Evolutionary conservation across 1,140 invertebrate species (phyloP).

Genomic region (Hestina assimilis): DNA sequence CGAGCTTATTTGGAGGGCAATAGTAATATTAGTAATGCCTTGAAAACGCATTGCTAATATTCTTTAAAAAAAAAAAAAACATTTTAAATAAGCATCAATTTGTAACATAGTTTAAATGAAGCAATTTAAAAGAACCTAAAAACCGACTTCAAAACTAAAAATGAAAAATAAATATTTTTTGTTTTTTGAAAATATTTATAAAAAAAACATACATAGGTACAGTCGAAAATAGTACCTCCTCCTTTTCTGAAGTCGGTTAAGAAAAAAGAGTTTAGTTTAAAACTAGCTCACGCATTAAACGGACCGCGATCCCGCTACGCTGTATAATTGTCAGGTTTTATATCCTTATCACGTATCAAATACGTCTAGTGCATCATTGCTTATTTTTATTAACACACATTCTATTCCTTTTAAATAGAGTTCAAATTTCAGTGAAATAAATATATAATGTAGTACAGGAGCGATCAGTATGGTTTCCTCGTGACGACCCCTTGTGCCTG

Average conservation of each 20-base stretch:
- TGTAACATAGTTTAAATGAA: too few relatives aligned
- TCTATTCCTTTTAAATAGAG: conserved; percentile 20
- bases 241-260: not conserved
- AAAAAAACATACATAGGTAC: too few relatives aligned
- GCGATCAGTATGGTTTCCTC: conserved; percentile 53
- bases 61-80: too few relatives aligned
- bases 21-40: too few relatives aligned
- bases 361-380: conserved; percentile 17
- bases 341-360: conserved; percentile 56
- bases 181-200: too few relatives aligned
- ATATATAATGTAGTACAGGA: conserved; percentile 32
- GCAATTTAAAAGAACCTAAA: too few relatives aligned
- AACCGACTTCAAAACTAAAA: too few relatives aligned
- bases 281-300: conserved; percentile 21
- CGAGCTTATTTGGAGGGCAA: too few relatives aligned
- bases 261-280: conserved; percentile 3
- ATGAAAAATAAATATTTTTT: too few relatives aligned
- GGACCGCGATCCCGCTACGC: conserved; percentile 39
- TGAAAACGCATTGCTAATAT: too few relatives aligned
- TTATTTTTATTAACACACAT: conserved; percentile 1
- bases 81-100: too few relatives aligned
- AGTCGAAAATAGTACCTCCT: too few relatives aligned
- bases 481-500: conserved; percentile 51
- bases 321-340: conserved; percentile 38
- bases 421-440: conserved; percentile 16